Evolutionary conservation across 2,888 invertebrate genomes (phyloP).

Genomic region (Drosophila rellima): DNA sequence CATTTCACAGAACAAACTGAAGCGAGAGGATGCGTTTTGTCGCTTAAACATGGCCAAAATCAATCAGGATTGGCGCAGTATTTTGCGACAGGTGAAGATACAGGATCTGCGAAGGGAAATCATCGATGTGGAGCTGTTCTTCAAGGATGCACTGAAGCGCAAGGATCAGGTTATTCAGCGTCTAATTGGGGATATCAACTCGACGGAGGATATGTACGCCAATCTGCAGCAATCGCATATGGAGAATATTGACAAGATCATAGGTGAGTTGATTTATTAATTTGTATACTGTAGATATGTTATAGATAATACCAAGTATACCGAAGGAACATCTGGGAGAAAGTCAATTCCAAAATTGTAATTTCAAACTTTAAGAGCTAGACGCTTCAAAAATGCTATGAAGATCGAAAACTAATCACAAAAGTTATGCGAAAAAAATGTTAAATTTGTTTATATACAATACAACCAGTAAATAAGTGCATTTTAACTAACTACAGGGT

Average conservation of each 20-base stretch:
- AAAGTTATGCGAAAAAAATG: not conserved
- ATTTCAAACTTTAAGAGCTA: too few relatives aligned
- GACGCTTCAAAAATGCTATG: not conserved
- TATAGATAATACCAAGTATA: too few relatives aligned
- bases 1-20: slow-evolving; percentile 90
- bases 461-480: not conserved
- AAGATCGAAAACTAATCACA: not conserved
- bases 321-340: too few relatives aligned
- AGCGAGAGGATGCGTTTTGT: slow-evolving; percentile 92
- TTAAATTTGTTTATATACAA: not conserved
- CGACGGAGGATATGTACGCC: slow-evolving; percentile 91
- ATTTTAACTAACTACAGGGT: too few relatives aligned
- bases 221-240: slow-evolving; percentile 91
- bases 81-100: slow-evolving; percentile 91
- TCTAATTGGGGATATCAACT: slow-evolving; percentile 89
- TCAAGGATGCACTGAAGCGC: slow-evolving; percentile 87
- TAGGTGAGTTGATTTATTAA: slow-evolving; percentile 88
- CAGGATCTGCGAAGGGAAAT: slow-evolving; percentile 90
- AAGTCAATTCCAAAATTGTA: too few relatives aligned
- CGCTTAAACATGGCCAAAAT: slow-evolving; percentile 93
- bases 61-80: slow-evolving; percentile 93
- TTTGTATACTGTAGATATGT: too few relatives aligned
- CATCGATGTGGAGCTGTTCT: slow-evolving; percentile 86
- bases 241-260: slow-evolving; percentile 89
- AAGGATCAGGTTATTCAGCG: slow-evolving; percentile 90